These are phyloP conservation scores for Drosophila ambigua DNA, from an alignment of 1,140 invertebrate genomes.

Conservation along the genomic window DNA sequence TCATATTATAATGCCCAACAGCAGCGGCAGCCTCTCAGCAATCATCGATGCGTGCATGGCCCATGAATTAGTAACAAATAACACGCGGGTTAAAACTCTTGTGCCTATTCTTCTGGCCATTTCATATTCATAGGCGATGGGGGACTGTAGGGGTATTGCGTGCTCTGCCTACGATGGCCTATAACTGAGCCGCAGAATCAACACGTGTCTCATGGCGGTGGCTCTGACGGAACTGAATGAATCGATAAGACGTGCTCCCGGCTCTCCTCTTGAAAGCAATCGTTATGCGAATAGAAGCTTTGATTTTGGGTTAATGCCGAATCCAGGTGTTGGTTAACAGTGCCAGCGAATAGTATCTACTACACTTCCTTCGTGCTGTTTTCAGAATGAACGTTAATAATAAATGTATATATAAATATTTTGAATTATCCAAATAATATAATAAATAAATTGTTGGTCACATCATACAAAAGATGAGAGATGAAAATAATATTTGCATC, in stretches of 20 bases:
- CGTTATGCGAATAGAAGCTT: background rate
- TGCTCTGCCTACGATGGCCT: conserved; percentile 2
- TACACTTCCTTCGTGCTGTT: no score
- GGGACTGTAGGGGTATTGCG: background rate
- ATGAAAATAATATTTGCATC: no score
- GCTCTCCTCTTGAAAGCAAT: background rate
- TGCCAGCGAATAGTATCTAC: background rate
- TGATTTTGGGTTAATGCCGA: conserved; percentile 11
- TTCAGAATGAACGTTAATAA: no score
- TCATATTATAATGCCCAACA: conserved; percentile 48
- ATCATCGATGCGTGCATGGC: conserved; percentile 58
- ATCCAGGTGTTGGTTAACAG: background rate
- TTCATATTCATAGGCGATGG: conserved; percentile 45
- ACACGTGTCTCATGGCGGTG: conserved; percentile 34
- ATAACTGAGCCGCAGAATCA: conserved; percentile 29
- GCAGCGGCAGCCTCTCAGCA: conserved; percentile 33
- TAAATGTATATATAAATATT: no score
- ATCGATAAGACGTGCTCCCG: conserved; percentile 27
- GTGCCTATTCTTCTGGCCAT: conserved; percentile 19
- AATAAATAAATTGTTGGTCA: no score
- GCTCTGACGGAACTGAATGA: conserved; percentile 8
- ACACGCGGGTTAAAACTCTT: conserved; percentile 33
- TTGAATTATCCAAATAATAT: no score
- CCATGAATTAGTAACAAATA: conserved; percentile 58
- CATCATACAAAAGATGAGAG: background rate